Base-by-base conservation (phyloP, 2,888 invertebrate genomes). In the Cyaniris semiargus region DNA sequence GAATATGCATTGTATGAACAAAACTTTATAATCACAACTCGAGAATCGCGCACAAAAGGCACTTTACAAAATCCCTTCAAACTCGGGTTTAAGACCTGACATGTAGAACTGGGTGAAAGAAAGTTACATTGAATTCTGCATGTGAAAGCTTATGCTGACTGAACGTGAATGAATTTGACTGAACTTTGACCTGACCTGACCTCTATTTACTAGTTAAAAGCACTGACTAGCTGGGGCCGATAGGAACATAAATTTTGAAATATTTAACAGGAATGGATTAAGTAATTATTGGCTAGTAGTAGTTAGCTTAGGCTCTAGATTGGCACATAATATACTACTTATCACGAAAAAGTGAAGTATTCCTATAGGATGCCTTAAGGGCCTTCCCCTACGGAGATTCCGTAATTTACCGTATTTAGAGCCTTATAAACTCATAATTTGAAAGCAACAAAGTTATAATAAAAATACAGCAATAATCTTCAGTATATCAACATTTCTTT, bases 71-170 rank as follows among this genome's bases (percentile, higher is more conserved):
- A 66, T 66, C 66, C 27, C 15, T 15, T 66, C 66, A 66, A 66
- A 66, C 27, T 27, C 27, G 27, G 66, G 23, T 66, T 66, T 66
- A 27, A 66, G 27, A 27, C 27, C 66, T 66, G 66, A 66, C 66
- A 66, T 66, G 66, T 66, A 13, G 27, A 60, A 15, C 27, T 27
- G 27, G 13, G 27, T 66, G 66, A 66, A 66, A 66, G 66, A 66
- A 66, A 66, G 27, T 66, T 66, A 66, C 66, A 66, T 5, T 60
- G 60, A 60, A 66, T 66, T 15, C 27, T 66, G 66, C 27, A 66
- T 66, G 66, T 66, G 66, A 66, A 66, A 66, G 27, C 66, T 66
- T 66, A 66, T 27, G 27, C 27, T 66, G 27, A 66, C 66, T 66
- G 15, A 66, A 27, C 66, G 27, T 66, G 66, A 60, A 23, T 60